Base-by-base conservation (phyloP, 2,888 invertebrate species). In the Malthinus flaveolus region DNA sequence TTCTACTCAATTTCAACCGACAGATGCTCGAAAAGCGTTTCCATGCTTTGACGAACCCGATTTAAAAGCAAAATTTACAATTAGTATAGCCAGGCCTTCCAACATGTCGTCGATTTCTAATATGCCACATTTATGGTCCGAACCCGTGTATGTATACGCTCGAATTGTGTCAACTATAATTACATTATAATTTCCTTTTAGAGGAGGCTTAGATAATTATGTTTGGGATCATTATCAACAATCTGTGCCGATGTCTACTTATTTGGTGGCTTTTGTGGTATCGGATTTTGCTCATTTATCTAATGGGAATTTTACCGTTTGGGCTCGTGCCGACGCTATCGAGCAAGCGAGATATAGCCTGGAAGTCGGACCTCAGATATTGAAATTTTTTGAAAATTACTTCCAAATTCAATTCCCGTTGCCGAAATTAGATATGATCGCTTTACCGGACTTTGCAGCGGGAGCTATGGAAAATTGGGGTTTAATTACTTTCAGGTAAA, bases 401-500 rank as follows among this genome's bases (percentile, higher is more conserved):
- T 93, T 95, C 72, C 84, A 86, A 65, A 87, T 91, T 34, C 80
- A 85, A 13, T 95, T 91, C 72, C 90, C 91, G 0, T 71, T 95
- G 49, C 86, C 89, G 0, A 95, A 95, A 79, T 86, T 91, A 61
- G 95, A 96, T 73, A 91, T 95, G 92, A 88, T 93, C n/a, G 95
- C 94, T 0, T 79, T 96, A 56, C 95, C 95, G 0, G 95, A 95
- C 75, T 95, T 95, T 73, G 85, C 88, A 50, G 90, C 91, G 1
- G 93, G 91, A 0, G 95, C 94, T 1, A 95, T 95, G 94, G 95
- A 92, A 75, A 92, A 92, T 73, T 92, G 91, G 91, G 92, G 92
- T 0, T 75, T 91, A 12, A 85, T 91, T 7, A 89, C 89, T 1
- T 92, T 87, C 76, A 84, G 87, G 87, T 87, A 70, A 67, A 70